These are phyloP conservation scores for Argentina silus DNA, from an alignment of 2,797 vertebrate species.

Conservation along the genomic window DNA sequence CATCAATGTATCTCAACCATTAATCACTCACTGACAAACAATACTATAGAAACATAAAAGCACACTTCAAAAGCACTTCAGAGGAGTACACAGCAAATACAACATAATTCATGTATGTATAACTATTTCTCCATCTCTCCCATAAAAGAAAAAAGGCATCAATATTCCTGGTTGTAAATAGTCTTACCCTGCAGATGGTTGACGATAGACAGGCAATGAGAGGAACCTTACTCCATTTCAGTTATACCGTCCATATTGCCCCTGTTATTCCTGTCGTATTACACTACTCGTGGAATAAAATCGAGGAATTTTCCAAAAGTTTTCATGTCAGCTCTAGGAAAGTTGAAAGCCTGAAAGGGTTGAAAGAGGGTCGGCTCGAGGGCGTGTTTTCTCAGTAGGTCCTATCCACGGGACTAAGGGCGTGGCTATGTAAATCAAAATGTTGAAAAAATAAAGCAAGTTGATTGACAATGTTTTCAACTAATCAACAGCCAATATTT, in stretches of 20 bases:
- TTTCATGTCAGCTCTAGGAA: constrained; percentile 63
- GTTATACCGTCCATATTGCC: constrained; percentile 22
- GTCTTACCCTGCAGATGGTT: constrained; percentile 65
- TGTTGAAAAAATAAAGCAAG: rapidly evolving
- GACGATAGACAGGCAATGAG: constrained; percentile 13
- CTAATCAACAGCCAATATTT: constrained; percentile 60
- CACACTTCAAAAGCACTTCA: background rate
- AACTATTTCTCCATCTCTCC: constrained; percentile 2
- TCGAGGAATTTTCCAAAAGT: constrained; percentile 49
- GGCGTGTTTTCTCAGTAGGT: constrained; percentile 18
- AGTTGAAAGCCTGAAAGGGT: constrained; percentile 36
- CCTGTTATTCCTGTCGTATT: constrained; percentile 35
- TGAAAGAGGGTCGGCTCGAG: constrained; percentile 37
- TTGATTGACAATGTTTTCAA: constrained; percentile 35
- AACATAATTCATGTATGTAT: background rate
- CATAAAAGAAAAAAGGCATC: constrained; percentile 18
- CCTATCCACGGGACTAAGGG: constrained; percentile 23
- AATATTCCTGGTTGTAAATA: constrained; percentile 28
- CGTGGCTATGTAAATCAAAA: constrained; percentile 17
- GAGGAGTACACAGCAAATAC: background rate
- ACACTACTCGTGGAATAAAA: constrained; percentile 50
- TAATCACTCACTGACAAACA: background rate
- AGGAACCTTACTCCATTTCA: constrained; percentile 62
- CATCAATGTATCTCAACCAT: background rate
- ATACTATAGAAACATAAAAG: background rate